These are phyloP conservation scores for Dallia pectoralis DNA, from an alignment of 2,797 vertebrate species.

Conservation along the genomic window DNA sequence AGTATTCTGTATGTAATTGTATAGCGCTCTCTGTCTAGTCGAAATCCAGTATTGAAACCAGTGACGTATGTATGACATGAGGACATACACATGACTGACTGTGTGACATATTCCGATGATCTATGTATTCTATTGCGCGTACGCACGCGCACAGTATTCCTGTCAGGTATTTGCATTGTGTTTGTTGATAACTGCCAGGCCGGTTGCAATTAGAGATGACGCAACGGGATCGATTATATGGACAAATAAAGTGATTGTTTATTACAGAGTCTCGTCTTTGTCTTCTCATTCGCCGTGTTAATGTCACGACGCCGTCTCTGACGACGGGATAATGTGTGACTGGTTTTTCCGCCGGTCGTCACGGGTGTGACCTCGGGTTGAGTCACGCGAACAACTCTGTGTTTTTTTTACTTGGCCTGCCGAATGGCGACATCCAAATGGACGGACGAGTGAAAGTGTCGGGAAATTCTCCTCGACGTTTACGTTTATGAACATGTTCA, in stretches of 20 bases:
- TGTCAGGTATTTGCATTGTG: conserved; percentile 64
- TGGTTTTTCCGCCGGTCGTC: too few species aligned
- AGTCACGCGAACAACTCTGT: not conserved
- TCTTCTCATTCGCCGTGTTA: not conserved
- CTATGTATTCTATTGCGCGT: conserved; percentile 58
- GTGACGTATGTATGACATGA: conserved; percentile 39
- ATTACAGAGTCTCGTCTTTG: conserved; percentile 37
- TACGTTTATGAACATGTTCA: not conserved
- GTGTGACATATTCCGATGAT: conserved; percentile 56
- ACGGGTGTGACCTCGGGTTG: not conserved
- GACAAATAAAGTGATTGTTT: conserved; percentile 61
- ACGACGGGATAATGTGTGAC: not conserved
- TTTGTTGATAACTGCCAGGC: conserved; percentile 62
- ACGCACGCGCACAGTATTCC: conserved; percentile 54
- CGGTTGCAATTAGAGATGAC: conserved; percentile 37
- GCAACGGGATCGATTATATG: conserved; percentile 44
- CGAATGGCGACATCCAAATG: too few species aligned
- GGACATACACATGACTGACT: conserved; percentile 51
- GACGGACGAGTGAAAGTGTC: too few species aligned
- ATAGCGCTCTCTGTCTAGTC: conserved; percentile 34
- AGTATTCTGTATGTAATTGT: conserved; percentile 36
- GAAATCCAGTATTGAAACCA: conserved; percentile 42
- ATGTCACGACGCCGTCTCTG: conserved; percentile 1
- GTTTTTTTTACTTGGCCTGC: too few species aligned
- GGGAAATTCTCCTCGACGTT: too few species aligned